Evolutionary conservation across 2,888 invertebrate species (phyloP).

Genomic region (Epistrophe grossulariae): DNA sequence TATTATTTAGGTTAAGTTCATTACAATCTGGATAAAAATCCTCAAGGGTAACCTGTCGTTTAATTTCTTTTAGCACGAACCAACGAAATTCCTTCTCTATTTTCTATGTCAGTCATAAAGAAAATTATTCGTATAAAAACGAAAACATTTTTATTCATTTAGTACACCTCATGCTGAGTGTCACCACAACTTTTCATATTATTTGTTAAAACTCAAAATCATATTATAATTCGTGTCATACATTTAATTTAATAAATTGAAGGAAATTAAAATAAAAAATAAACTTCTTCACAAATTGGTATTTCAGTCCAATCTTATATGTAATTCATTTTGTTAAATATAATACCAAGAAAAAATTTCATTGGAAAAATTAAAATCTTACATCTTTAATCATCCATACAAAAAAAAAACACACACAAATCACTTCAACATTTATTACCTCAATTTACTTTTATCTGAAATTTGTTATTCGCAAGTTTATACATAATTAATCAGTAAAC

Average conservation of each 20-base stretch:
- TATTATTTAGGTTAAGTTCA: background rate
- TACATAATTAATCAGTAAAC: background rate
- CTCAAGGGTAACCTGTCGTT: background rate
- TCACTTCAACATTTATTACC: background rate
- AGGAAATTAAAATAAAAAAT: too few relatives aligned
- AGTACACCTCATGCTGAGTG: too few relatives aligned
- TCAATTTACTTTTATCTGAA: background rate
- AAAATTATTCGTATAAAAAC: too few relatives aligned
- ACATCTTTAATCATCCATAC: too few relatives aligned
- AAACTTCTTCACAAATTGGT: too few relatives aligned
- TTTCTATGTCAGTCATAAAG: background rate
- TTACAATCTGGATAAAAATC: background rate
- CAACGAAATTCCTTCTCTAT: background rate
- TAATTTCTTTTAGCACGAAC: background rate
- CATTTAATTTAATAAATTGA: too few relatives aligned
- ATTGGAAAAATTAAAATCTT: too few relatives aligned
- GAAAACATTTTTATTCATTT: background rate
- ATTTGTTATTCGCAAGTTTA: background rate
- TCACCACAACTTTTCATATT: background rate
- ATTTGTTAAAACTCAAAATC: background rate
- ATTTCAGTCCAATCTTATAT: too few relatives aligned
- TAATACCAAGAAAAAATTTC: too few relatives aligned
- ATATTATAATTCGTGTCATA: background rate
- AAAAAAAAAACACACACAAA: background rate
- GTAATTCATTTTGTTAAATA: too few relatives aligned